Evolutionary conservation across 2,888 invertebrate species (phyloP), one percentile per base, ranked within the genome.

Genomic region (Zygogramma bicolorata): DNA sequence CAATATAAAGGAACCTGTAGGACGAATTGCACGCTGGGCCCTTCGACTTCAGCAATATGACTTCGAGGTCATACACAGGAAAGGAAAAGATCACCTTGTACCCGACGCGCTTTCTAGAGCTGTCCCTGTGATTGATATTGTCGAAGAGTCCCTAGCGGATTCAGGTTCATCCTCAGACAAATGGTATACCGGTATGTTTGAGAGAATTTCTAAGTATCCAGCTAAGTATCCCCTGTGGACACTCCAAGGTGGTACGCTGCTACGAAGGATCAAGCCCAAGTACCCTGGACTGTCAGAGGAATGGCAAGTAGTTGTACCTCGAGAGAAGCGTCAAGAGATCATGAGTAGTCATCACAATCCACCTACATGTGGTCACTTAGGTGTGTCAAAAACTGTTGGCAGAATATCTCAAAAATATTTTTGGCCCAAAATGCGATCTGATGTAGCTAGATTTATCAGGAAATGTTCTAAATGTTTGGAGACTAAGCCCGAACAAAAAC

Each of bases 381-480:
- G n/a, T n/a, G n/a, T n/a, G n/a, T n/a, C n/a, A n/a, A n/a, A n/a
- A n/a, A n/a, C n/a, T n/a, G n/a, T n/a, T n/a, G n/a, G n/a, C n/a
- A n/a, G n/a, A n/a, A n/a, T n/a, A n/a, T n/a, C n/a, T n/a, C 3
- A 3, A 3, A 8, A 20, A 10, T 29, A 29, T 29, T 29, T 5
- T 29, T 29, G 29, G 29, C 29, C 29, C 29, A 29, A 70, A 49
- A 74, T 80, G 68, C 31, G 61, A 7, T 27, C 22, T 3, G 77
- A 80, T 65, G 71, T 82, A 4, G 68, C 75, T 65, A 4, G 65
- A 65, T 81, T 81, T 70, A 46, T 69, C 4, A 49, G 63, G 8
- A 49, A 74, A 31, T 71, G 78, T n/a, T n/a, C n/a, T n/a, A n/a
- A n/a, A n/a, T n/a, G n/a, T n/a, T n/a, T n/a, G n/a, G n/a, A n/a